Conservation (phyloP, 1,140 invertebrate genomes). For the Zophobas atratus region DNA sequence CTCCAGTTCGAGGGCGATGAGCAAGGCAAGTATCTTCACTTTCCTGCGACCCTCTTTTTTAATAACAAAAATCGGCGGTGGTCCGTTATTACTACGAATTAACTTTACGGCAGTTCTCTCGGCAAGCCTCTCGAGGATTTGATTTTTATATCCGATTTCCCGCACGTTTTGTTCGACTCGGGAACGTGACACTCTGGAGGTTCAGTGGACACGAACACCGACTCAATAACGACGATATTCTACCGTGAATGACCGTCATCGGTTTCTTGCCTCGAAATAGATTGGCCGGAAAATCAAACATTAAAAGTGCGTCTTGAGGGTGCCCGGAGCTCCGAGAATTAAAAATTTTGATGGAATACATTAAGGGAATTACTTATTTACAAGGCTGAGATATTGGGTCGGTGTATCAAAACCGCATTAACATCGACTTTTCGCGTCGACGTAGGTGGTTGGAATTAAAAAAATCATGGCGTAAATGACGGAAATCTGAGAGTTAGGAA, state of each 20-base stretch:
- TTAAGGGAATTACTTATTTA: background rate
- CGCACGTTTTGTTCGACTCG: conserved; percentile 61
- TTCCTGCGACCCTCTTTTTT: conserved; percentile 34
- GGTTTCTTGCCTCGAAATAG: background rate
- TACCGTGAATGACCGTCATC: background rate
- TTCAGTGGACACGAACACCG: conserved; percentile 42
- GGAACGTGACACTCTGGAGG: conserved; percentile 61
- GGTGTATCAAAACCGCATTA: conserved; percentile 2
- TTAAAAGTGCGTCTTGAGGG: background rate
- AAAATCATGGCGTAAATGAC: background rate
- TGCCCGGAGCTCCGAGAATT: background rate
- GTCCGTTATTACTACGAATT: conserved; percentile 57
- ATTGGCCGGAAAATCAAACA: background rate
- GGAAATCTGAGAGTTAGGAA: background rate
- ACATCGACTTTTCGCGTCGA: background rate
- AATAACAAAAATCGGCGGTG: conserved; percentile 24
- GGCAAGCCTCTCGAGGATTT: conserved; percentile 56
- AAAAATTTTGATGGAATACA: background rate
- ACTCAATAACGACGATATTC: conserved; percentile 2
- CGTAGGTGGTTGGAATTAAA: background rate
- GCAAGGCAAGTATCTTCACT: conserved; percentile 58
- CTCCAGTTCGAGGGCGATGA: conserved; percentile 61
- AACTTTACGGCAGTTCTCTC: conserved; percentile 58
- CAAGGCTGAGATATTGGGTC: background rate
- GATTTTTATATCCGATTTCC: conserved; percentile 65